Evolutionary conservation across 2,888 invertebrate species (phyloP), one percentile per base, ranked within the genome.

Genomic region (Diplazon laetatorius): DNA sequence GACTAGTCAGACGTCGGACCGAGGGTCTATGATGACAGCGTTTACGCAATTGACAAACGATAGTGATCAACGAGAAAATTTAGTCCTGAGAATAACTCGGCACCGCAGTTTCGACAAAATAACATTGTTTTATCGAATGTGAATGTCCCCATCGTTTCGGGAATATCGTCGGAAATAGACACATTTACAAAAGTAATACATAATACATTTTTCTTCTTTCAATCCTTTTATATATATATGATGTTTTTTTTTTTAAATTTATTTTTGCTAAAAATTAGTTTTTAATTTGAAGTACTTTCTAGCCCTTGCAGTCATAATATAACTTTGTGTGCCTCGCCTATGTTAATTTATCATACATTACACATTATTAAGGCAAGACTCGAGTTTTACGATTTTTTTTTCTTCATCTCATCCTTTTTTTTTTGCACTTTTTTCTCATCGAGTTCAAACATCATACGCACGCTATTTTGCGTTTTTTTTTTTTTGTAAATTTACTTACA

Each of bases 151-250:
- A 46, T 71, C 14, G 25, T 72, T 57, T 20, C 60, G 39, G 25
- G 62, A 30, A 30, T 62, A 52, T 37, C 52, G 50, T 79, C 63
- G 71, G 69, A 80, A 82, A 80, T 78, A 75, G 77, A 78, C 80
- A 78, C 80, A 82, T 82, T 83, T 84, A 84, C 84, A 84, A 84
- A 84, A 82, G 73, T 81, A 81, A 81, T 75, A 81, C 74, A 76
- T 70, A 75, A 39, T 55, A 65, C 62, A 55, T 60, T 20, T 39
- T 70, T 79, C 72, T 63, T 16, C 71, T n/a, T n/a, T n/a, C n/a
- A n/a, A n/a, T n/a, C n/a, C n/a, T n/a, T n/a, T n/a, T n/a, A n/a
- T n/a, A n/a, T 75, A 60, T 52, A 60, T 52, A 63, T 39, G 60
- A 50, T 59, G 25, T 59, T 59, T 30, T n/a, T 60, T 76, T 35